Conservation (phyloP, 2,797 vertebrate species). For the Neomorphus geoffroyi region DNA sequence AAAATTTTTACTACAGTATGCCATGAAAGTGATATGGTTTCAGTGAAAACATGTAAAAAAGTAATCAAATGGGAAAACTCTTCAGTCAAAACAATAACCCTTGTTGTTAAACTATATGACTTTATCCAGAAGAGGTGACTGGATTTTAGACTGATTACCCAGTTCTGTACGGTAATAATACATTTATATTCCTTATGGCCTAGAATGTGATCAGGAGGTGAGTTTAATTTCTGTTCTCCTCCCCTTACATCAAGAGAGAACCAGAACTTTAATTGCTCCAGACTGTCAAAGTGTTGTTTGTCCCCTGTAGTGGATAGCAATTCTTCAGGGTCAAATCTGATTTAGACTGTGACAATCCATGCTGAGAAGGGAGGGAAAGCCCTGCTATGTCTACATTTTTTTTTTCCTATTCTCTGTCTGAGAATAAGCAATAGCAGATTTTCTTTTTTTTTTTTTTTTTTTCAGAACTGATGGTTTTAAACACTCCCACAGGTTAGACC, state of each 20-base stretch:
- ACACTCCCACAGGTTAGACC: not conserved
- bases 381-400: not conserved
- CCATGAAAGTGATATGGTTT: not conserved
- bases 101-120: not conserved
- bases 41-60: not conserved
- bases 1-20: not conserved
- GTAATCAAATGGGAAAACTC: not conserved
- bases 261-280: not conserved
- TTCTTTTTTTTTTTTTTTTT: too few species aligned
- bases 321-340: not conserved
- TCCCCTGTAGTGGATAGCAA: too few species aligned
- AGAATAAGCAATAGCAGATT: not conserved
- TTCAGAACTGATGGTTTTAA: not conserved
- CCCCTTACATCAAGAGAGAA: not conserved
- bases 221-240: not conserved
- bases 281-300: rapidly evolving
- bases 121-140: not conserved
- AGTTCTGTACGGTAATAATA: not conserved
- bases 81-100: not conserved
- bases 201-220: not conserved
- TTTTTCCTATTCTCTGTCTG: not conserved
- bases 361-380: not conserved
- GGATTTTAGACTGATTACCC: not conserved
- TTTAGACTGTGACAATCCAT: rapidly evolving
- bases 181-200: not conserved